phyloP scores from a whole-genome alignment of 2,888 invertebrate genomes.

The Agonopterix subpropinquella region DNA sequence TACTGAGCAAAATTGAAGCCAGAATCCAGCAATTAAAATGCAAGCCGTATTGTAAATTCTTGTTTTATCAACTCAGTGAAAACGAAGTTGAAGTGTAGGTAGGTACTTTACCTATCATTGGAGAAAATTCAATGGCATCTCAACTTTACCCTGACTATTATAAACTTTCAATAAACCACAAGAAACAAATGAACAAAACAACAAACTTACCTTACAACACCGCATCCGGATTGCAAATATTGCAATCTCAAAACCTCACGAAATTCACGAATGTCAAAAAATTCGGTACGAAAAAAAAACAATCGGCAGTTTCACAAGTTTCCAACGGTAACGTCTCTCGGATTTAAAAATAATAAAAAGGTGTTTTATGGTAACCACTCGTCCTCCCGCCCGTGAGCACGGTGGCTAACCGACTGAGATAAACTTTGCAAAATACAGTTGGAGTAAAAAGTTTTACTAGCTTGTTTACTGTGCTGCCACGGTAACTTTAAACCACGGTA shows the following conservation, averaged over 20 bases:
- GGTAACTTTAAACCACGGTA: too few relatives aligned
- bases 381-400: slow-evolving; percentile 4
- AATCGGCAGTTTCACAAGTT: slow-evolving; percentile 9
- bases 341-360: slow-evolving; percentile 2
- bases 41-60: neutral
- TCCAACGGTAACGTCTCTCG: slow-evolving; percentile 6
- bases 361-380: slow-evolving; percentile 4
- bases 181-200: neutral
- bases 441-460: slow-evolving; percentile 7
- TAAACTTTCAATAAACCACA: neutral
- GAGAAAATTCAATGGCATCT: neutral
- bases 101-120: neutral
- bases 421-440: neutral
- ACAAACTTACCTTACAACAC: slow-evolving; percentile 11
- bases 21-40: too few relatives aligned
- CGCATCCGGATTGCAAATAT: slow-evolving; percentile 10
- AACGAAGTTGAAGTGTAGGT: neutral
- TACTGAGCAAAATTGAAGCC: too few relatives aligned
- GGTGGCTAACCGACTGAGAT: slow-evolving; percentile 9
- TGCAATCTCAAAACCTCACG: slow-evolving; percentile 5
- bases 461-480: too few relatives aligned
- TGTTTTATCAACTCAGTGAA: neutral
- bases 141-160: neutral
- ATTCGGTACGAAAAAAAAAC: slow-evolving; percentile 6
- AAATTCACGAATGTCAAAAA: slow-evolving; percentile 5